A percentile compares a stretch with the other conserved stretches of the same genome.
Evolutionary conservation across 2,797 vertebrate species (phyloP).

Genomic region (Bryconaethiops microstoma): DNA sequence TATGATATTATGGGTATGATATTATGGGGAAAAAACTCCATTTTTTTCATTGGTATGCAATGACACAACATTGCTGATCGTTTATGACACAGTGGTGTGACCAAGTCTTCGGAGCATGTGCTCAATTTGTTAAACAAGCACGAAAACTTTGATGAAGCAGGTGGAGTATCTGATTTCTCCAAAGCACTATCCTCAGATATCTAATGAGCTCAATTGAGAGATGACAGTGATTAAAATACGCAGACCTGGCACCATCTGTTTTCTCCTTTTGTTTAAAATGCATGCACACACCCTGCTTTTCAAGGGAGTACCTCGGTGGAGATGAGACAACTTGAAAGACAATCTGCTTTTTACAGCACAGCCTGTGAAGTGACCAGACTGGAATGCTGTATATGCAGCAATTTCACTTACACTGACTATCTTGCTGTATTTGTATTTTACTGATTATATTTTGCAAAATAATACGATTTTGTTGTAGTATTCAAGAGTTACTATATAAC

Average conservation of each 20-base stretch:
- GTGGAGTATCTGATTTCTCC: slow-evolving; percentile 20
- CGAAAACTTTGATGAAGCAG: slow-evolving; percentile 8
- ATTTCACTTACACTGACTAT: neutral
- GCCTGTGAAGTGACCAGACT: neutral
- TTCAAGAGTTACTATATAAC: too few relatives aligned
- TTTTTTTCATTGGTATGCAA: neutral
- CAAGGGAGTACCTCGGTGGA: slow-evolving; percentile 7
- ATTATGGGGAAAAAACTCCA: too few relatives aligned
- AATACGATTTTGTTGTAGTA: too few relatives aligned
- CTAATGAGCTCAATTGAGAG: slow-evolving; percentile 28
- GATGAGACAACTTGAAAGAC: slow-evolving; percentile 11
- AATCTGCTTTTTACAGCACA: slow-evolving; percentile 4
- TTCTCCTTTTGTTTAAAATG: slow-evolving; percentile 26
- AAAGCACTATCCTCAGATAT: slow-evolving; percentile 29
- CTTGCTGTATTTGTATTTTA: too few relatives aligned
- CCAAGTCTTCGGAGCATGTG: slow-evolving; percentile 12
- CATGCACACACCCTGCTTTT: slow-evolving; percentile 9
- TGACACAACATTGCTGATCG: neutral
- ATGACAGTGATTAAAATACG: slow-evolving; percentile 18
- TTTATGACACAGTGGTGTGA: slow-evolving; percentile 12
- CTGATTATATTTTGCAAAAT: too few relatives aligned
- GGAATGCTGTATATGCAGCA: neutral
- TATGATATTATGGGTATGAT: neutral
- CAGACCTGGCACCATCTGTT: slow-evolving; percentile 38
- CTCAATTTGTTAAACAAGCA: slow-evolving; percentile 38